Percentiles rank a stretch among this genome's conserved stretches.
Conservation (phyloP, 2,888 invertebrate species). For the Antheraea yamamai region DNA sequence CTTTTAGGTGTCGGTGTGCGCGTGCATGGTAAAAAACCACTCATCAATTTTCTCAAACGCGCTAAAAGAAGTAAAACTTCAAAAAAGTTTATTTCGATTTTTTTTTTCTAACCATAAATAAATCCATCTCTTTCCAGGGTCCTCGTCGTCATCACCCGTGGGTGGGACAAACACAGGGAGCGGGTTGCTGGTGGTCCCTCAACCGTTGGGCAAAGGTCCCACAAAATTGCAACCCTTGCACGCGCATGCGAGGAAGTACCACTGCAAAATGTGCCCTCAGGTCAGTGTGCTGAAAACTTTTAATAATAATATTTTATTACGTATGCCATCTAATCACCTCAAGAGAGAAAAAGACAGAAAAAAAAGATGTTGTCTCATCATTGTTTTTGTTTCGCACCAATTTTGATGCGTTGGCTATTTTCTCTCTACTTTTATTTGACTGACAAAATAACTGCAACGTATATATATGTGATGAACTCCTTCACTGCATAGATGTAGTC, state of each 20-base stretch:
- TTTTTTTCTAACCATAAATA: conserved; percentile 10
- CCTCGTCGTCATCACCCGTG: conserved; percentile 75
- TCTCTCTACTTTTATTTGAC: no score
- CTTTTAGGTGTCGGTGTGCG: no score
- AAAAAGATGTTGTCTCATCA: no score
- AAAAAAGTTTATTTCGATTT: background rate
- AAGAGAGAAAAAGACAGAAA: background rate
- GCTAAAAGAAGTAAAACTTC: no score
- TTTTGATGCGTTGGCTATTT: background rate
- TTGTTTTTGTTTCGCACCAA: background rate
- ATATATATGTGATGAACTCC: no score
- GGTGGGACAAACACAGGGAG: conserved; percentile 71
- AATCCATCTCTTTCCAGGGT: conserved; percentile 59
- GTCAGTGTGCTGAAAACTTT: conserved; percentile 80
- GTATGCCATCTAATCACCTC: background rate
- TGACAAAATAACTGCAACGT: no score
- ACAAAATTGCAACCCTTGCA: conserved; percentile 72
- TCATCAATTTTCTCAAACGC: no score
- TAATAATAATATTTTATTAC: background rate
- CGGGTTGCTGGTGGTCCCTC: conserved; percentile 91
- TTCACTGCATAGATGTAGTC: no score
- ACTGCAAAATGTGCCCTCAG: conserved; percentile 99
- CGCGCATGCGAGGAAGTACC: conserved; percentile 88
- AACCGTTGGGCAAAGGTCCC: conserved; percentile 87
- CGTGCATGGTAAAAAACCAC: no score